Evolutionary conservation across 2,113 vertebrate genomes (phyloP).

Genomic region (Nymphicus hollandicus): DNA sequence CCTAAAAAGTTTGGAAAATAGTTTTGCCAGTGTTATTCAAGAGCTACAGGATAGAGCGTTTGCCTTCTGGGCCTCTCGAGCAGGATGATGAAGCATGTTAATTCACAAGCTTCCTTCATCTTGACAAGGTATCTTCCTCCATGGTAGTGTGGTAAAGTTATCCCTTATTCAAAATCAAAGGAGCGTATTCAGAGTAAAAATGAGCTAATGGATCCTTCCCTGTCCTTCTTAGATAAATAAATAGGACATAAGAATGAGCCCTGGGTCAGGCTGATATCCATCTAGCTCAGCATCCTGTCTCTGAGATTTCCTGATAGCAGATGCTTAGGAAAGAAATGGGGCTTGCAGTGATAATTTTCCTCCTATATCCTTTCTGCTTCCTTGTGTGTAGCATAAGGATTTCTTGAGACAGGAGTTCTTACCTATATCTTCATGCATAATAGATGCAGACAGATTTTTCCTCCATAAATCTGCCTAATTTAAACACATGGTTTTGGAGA

Average conservation of each 20-base stretch:
- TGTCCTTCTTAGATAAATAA: conserved; percentile 3
- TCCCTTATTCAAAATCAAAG: not conserved
- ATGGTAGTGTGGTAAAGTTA: not conserved
- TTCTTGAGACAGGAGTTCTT: not conserved
- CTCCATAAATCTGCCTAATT: not conserved
- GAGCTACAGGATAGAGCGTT: not conserved
- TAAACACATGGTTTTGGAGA: not conserved
- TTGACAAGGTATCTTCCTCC: not conserved
- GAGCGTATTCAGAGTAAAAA: not conserved
- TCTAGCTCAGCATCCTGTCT: not conserved
- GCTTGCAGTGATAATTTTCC: not conserved
- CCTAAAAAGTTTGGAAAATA: not conserved
- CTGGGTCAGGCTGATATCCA: not conserved
- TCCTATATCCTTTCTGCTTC: not conserved
- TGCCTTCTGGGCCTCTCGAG: not conserved
- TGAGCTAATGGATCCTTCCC: not conserved
- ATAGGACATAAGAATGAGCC: not conserved
- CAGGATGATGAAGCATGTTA: not conserved
- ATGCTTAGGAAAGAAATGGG: not conserved
- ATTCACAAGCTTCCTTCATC: not conserved
- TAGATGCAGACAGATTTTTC: not conserved
- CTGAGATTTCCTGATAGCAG: not conserved
- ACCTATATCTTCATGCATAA: not conserved
- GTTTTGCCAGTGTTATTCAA: not conserved
- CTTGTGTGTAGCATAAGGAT: not conserved